Percentiles rank a stretch among this genome's conserved stretches.
These are phyloP conservation scores for Euthynnus affinis DNA, from an alignment of 2,797 vertebrate genomes.

Conservation along the genomic window DNA sequence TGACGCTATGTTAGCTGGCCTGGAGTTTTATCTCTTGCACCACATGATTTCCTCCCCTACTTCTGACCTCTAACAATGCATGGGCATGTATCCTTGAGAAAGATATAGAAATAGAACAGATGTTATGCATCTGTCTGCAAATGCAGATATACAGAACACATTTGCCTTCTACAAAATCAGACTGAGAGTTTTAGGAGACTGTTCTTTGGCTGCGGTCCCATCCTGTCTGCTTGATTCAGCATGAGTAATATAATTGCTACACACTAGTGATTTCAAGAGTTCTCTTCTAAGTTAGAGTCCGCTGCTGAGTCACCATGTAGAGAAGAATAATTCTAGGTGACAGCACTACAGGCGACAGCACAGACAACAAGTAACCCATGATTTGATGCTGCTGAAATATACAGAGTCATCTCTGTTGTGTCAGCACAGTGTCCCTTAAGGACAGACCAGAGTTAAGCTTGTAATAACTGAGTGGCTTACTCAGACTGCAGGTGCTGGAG, in stretches of 20 bases:
- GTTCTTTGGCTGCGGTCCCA: conserved; percentile 60
- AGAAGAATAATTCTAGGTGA: conserved; percentile 75
- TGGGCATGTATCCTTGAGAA: conserved; percentile 22
- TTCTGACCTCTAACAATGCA: conserved; percentile 38
- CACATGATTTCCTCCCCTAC: conserved; percentile 31
- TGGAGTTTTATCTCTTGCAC: conserved; percentile 42
- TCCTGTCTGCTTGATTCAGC: conserved; percentile 66
- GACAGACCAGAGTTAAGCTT: conserved; percentile 53
- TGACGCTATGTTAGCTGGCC: conserved; percentile 2
- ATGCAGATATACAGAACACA: neutral
- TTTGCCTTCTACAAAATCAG: conserved; percentile 26
- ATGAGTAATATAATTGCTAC: conserved; percentile 65
- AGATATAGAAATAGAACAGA: neutral
- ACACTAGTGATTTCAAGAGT: conserved; percentile 67
- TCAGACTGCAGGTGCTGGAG: conserved; percentile 53
- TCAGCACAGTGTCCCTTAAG: conserved; percentile 67
- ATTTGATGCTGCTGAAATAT: conserved; percentile 75
- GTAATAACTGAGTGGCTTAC: conserved; percentile 59
- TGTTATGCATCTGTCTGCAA: conserved; percentile 36
- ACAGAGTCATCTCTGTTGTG: conserved; percentile 74
- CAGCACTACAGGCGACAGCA: conserved; percentile 66
- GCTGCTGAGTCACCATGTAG: conserved; percentile 69
- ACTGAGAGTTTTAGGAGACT: conserved; percentile 31
- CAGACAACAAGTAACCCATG: conserved; percentile 65
- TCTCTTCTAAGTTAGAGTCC: conserved; percentile 59